Evolutionary conservation across 1,140 invertebrate genomes (phyloP).

Genomic region (Anthonomus grandis): DNA sequence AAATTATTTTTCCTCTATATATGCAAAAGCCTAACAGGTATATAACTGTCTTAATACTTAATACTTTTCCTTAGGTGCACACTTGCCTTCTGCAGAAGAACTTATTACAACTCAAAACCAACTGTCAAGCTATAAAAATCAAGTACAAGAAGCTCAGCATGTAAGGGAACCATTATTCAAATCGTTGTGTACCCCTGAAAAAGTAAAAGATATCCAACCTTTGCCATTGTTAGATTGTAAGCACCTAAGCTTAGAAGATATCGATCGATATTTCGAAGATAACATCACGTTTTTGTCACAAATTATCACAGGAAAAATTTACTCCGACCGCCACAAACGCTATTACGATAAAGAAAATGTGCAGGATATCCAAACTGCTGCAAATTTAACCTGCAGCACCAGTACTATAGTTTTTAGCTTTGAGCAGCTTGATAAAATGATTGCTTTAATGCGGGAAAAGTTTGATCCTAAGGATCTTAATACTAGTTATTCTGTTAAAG

Average conservation of each 20-base stretch:
- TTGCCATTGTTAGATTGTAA: constrained; percentile 29
- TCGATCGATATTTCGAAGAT: constrained; percentile 20
- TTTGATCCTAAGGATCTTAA: constrained; percentile 29
- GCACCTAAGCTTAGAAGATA: constrained; percentile 22
- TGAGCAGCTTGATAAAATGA: constrained; percentile 27
- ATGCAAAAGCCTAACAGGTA: too few relatives aligned
- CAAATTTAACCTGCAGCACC: constrained; percentile 31
- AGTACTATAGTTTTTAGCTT: constrained; percentile 31
- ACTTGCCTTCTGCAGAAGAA: constrained; percentile 27
- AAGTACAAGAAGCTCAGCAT: constrained; percentile 13
- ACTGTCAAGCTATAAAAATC: constrained; percentile 18
- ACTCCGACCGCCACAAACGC: constrained; percentile 25
- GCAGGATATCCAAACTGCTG: constrained; percentile 1
- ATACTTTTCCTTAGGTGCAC: too few relatives aligned
- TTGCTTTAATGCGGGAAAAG: constrained; percentile 20
- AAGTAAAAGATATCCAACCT: neutral
- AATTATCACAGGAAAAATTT: constrained; percentile 25
- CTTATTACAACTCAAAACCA: constrained; percentile 25
- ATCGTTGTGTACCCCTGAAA: constrained; percentile 3
- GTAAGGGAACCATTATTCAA: constrained; percentile 8
- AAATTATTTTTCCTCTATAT: too few relatives aligned
- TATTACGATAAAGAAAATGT: constrained; percentile 13
- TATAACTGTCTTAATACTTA: too few relatives aligned
- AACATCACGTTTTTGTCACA: constrained; percentile 16
- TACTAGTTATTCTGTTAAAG: constrained; percentile 36